These are phyloP conservation scores for Sebastes jordani DNA, from an alignment of 2,797 vertebrate species.

Conservation along the genomic window DNA sequence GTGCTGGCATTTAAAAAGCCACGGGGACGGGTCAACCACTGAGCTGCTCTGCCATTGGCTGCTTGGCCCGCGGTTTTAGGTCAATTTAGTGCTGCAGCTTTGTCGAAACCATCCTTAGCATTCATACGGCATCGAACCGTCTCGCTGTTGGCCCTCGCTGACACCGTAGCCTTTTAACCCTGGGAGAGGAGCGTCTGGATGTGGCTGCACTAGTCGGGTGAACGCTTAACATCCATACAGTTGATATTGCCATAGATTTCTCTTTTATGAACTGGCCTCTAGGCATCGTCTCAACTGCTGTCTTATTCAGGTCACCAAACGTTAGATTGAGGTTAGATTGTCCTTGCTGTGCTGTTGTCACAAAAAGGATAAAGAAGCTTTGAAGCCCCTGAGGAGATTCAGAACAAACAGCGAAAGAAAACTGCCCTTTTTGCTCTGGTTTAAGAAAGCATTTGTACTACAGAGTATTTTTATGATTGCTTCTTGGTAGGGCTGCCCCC, in stretches of 20 bases:
- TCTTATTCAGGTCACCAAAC: constrained; percentile 54
- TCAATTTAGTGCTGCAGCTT: constrained; percentile 64
- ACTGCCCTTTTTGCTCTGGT: background rate
- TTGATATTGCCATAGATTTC: constrained; percentile 38
- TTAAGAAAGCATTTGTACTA: background rate
- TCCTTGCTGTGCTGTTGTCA: constrained; percentile 10
- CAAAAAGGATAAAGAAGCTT: constrained; percentile 11
- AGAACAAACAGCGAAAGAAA: background rate
- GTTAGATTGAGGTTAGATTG: constrained; percentile 27
- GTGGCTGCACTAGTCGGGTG: background rate
- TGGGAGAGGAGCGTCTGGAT: background rate
- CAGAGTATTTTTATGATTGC: background rate
- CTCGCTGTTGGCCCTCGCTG: constrained; percentile 47
- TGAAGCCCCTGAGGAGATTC: constrained; percentile 1
- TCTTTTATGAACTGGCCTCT: constrained; percentile 17
- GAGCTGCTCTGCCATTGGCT: constrained; percentile 30
- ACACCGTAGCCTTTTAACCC: constrained; percentile 60
- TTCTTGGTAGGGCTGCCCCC: background rate
- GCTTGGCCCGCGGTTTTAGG: constrained; percentile 58
- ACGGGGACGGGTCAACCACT: constrained; percentile 34
- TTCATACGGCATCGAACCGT: constrained; percentile 59
- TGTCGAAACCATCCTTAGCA: constrained; percentile 61
- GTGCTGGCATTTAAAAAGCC: constrained; percentile 61
- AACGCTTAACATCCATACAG: constrained; percentile 42
- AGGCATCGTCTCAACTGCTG: background rate